Evolutionary conservation across 2,113 vertebrate species (phyloP).

Genomic region (Garra rufa): DNA sequence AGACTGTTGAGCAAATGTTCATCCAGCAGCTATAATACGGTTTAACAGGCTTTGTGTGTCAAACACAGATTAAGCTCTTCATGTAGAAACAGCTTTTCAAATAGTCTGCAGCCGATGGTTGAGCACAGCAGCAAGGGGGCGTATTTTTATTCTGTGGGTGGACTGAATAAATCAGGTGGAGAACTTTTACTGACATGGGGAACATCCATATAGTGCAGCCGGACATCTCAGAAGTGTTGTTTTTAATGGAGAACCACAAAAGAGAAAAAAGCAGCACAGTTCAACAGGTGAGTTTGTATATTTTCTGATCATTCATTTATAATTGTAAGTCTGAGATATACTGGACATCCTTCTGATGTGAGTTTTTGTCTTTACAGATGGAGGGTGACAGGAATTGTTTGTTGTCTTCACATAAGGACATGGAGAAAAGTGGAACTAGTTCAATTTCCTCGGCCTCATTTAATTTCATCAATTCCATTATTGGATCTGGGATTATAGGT

Average conservation of each 20-base stretch:
- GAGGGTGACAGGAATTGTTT: constrained; percentile 76
- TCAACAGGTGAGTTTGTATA: constrained; percentile 15
- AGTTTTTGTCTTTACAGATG: constrained; percentile 52
- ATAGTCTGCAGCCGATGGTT: neutral
- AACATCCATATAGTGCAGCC: neutral
- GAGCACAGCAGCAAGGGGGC: neutral
- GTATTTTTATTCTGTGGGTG: neutral
- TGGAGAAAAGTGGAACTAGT: constrained; percentile 66
- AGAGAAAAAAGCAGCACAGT: neutral
- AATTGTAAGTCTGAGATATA: too few species aligned
- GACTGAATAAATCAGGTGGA: neutral
- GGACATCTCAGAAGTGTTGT: neutral
- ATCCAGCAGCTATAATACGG: neutral
- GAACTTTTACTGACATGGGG: neutral
- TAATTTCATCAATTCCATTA: constrained; percentile 95
- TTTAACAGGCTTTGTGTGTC: constrained; percentile 19
- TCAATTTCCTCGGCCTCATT: constrained; percentile 83
- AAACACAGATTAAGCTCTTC: constrained; percentile 21
- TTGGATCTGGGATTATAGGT: constrained; percentile 94
- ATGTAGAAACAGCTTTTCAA: constrained; percentile 10
- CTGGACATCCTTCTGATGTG: neutral
- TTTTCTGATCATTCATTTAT: neutral
- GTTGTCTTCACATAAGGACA: constrained; percentile 65
- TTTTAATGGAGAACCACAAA: constrained; percentile 19
- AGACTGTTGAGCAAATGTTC: constrained; percentile 7